Evolutionary conservation across 2,888 invertebrate genomes (phyloP).

Genomic region (Tiphia femorata): DNA sequence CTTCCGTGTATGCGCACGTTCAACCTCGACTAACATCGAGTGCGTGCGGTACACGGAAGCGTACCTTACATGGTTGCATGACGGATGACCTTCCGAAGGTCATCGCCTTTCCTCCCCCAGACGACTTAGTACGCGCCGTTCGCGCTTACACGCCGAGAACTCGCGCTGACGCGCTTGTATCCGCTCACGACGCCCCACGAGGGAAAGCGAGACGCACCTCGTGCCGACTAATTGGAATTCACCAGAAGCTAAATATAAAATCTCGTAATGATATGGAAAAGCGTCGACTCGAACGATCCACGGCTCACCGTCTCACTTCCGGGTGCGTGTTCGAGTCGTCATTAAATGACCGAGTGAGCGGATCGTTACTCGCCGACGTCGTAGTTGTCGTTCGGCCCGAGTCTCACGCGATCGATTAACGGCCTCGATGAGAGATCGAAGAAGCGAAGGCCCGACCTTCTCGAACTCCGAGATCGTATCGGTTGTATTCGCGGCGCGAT

Average conservation of each 20-base stretch:
- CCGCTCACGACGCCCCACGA: slow-evolving; percentile 10
- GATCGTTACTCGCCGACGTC: slow-evolving; percentile 22
- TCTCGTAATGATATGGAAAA: slow-evolving; percentile 27
- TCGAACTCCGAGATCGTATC: too few relatives aligned
- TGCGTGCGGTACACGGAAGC: slow-evolving; percentile 60
- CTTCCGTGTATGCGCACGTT: too few relatives aligned
- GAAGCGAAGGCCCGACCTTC: too few relatives aligned
- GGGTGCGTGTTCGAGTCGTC: slow-evolving; percentile 14
- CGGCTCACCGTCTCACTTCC: slow-evolving; percentile 15
- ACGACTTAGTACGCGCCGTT: slow-evolving; percentile 2
- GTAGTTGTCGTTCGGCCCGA: not conserved
- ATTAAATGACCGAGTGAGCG: slow-evolving; percentile 13
- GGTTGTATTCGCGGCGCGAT: too few relatives aligned
- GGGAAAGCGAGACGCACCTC: too few relatives aligned
- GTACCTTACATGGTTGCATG: slow-evolving; percentile 44
- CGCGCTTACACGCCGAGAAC: not conserved
- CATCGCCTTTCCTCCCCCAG: slow-evolving; percentile 53
- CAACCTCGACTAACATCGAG: too few relatives aligned
- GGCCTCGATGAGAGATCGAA: too few relatives aligned
- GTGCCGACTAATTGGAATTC: slow-evolving; percentile 32
- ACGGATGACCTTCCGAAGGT: slow-evolving; percentile 61
- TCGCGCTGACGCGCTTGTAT: too few relatives aligned
- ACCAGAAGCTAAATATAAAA: slow-evolving; percentile 25
- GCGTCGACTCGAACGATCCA: slow-evolving; percentile 14
- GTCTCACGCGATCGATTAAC: not conserved